These are phyloP conservation scores for Drosophila baimaii DNA, from an alignment of 1,140 invertebrate genomes.

Conservation along the genomic window DNA sequence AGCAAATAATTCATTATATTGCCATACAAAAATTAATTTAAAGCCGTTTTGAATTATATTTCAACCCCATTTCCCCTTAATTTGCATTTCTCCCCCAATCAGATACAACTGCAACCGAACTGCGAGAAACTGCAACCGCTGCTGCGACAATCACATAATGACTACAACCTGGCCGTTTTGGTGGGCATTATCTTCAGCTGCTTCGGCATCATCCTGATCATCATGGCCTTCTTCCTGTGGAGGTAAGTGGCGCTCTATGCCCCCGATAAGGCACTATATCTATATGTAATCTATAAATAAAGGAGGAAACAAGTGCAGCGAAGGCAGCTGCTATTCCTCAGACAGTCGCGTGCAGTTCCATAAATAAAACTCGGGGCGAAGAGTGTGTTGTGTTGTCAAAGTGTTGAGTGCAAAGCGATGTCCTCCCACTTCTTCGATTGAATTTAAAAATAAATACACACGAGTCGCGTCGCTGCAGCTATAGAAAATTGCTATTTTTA, in stretches of 20 bases:
- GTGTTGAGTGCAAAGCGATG: conserved; percentile 34
- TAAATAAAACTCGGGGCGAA: conserved; percentile 50
- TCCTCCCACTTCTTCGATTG: conserved; percentile 20
- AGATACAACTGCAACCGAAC: conserved; percentile 86
- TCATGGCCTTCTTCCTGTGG: conserved; percentile 90
- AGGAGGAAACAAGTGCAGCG: conserved; percentile 37
- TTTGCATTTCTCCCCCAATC: conserved; percentile 17
- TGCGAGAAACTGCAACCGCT: conserved; percentile 88
- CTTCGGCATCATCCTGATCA: conserved; percentile 89
- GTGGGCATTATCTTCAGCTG: conserved; percentile 90
- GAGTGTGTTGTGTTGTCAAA: conserved; percentile 38
- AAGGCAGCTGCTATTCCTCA: conserved; percentile 39
- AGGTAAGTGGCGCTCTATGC: conserved; percentile 87
- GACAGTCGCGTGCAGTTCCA: conserved; percentile 49
- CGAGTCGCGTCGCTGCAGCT: conserved; percentile 33
- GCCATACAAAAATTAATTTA: no score
- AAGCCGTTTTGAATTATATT: no score
- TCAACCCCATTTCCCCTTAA: background rate
- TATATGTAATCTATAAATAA: background rate
- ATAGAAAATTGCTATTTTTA: conserved; percentile 46
- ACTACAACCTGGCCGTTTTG: conserved; percentile 89
- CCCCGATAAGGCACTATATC: background rate
- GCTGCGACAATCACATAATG: conserved; percentile 86
- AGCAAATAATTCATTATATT: no score
- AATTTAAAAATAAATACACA: conserved; percentile 55